A percentile compares a stretch with the other conserved stretches of the same genome.
Evolutionary conservation across 2,888 invertebrate genomes (phyloP).

Genomic region (Andrena bucephala): DNA sequence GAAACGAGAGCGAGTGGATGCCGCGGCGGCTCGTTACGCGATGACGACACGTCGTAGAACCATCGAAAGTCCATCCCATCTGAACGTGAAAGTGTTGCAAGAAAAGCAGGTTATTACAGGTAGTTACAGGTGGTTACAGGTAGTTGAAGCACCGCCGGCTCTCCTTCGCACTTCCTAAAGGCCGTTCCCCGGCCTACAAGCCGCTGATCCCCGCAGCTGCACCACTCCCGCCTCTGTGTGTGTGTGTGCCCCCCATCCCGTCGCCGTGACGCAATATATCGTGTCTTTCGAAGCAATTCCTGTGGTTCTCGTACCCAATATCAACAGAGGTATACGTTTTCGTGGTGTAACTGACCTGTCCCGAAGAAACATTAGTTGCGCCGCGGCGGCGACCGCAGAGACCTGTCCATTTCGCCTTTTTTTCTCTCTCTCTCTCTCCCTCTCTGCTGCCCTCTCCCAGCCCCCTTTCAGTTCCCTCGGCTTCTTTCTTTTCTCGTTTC

Average conservation of each 20-base stretch:
- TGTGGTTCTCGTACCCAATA: constrained; percentile 73
- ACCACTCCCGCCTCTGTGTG: constrained; percentile 20
- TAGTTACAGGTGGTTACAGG: constrained; percentile 72
- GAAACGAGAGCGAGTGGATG: constrained; percentile 9
- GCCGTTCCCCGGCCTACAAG: constrained; percentile 62
- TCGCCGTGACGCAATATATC: constrained; percentile 67
- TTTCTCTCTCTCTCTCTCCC: constrained; percentile 22
- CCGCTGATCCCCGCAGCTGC: constrained; percentile 21
- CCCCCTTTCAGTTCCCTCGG: constrained; percentile 38
- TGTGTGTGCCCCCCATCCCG: constrained; percentile 40
- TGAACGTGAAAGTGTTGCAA: constrained; percentile 69
- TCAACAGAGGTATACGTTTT: constrained; percentile 73
- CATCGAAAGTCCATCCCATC: constrained; percentile 62
- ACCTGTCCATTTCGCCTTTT: constrained; percentile 61
- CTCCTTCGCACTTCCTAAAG: constrained; percentile 73
- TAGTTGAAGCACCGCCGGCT: constrained; percentile 62
- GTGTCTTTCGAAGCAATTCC: constrained; percentile 74
- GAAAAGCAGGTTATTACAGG: constrained; percentile 71
- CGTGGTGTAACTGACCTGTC: constrained; percentile 80
- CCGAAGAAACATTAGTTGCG: constrained; percentile 74
- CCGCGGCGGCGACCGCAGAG: constrained; percentile 67
- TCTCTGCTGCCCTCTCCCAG: constrained; percentile 20
- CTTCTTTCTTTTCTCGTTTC: constrained; percentile 46
- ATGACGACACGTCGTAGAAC: constrained; percentile 59
- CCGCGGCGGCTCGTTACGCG: constrained; percentile 45